Base-by-base conservation (phyloP, 2,888 invertebrate species). In the Luffia ferchaultella region DNA sequence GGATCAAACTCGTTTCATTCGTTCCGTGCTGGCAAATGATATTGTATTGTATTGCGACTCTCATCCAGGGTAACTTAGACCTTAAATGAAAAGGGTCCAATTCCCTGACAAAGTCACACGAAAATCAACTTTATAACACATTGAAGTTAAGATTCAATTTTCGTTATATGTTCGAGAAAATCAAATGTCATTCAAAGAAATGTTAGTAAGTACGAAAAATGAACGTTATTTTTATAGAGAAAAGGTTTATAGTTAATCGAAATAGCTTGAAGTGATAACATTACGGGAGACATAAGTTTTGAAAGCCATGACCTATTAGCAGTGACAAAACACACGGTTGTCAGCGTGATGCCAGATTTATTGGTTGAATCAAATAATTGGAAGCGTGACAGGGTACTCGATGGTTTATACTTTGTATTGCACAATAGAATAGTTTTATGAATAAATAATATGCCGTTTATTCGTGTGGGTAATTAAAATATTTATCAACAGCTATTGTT, bases 251-350 rank as follows among this genome's bases (percentile, higher is more conserved):
- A 42, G 1, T 43, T 16, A 17, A 41, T 5, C 43, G 20, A n/a
- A 41, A n/a, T 5, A 43, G 42, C 2, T 18, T 2, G 16, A 2
- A 16, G 3, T 42, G 46, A 45, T 20, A 52, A 53, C 54, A 56
- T 49, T 56, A 63, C 58, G 58, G 60, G 57, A 65, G 65, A 64
- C 71, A 69, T 67, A 70, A 58, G 67, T 68, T 73, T 70, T 64
- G 65, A 71, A 67, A 72, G 64, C 69, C 69, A 70, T 68, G 62
- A 67, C 71, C 73, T 74, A 76, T 75, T 76, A 76, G 67, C 70
- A 71, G 59, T 73, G 73, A 74, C 74, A 76, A 69, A 74, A 72
- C 73, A 77, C 60, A 63, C 74, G 78, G 71, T 69, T 78, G 78
- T 77, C 76, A 76, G 59, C 69, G 61, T 73, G 74, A 76, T 71